Percentiles rank a stretch among this genome's conserved stretches.
Conservation (phyloP, 64 coral and sea anemone species). For the Dendrophyllia cribrosa region DNA sequence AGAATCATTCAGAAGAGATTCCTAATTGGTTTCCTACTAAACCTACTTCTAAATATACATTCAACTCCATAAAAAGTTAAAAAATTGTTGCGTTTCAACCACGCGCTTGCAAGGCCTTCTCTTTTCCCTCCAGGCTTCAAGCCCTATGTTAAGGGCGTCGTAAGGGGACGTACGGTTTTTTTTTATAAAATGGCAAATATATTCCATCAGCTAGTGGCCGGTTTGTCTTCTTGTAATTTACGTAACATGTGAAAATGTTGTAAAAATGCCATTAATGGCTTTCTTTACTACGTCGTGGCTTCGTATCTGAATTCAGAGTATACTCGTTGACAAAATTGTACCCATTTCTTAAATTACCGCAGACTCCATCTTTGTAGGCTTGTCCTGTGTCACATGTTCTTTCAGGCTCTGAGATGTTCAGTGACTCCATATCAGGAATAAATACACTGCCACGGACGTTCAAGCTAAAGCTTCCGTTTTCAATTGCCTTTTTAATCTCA, state of each 20-base stretch:
- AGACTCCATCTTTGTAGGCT: conserved; percentile 3
- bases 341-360: conserved; percentile 18
- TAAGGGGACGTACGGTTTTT: too few species aligned
- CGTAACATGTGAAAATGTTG: too few species aligned
- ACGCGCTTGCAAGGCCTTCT: too few species aligned
- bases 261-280: background rate
- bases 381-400: conserved; percentile 14
- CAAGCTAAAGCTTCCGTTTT: conserved; percentile 54
- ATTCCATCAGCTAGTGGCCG: too few species aligned
- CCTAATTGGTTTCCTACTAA: background rate
- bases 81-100: too few species aligned
- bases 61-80: background rate
- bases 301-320: too few species aligned
- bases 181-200: too few species aligned
- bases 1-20: background rate
- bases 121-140: too few species aligned
- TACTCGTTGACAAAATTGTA: background rate
- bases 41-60: background rate
- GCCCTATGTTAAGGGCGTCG: too few species aligned
- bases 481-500: background rate
- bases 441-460: conserved; percentile 27
- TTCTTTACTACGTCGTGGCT: background rate
- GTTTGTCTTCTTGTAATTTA: too few species aligned
- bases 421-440: background rate
- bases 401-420: conserved; percentile 22